Evolutionary conservation across 2,888 invertebrate genomes (phyloP), one percentile per base, ranked within the genome.

Genomic region (Mylabris sibirica): DNA sequence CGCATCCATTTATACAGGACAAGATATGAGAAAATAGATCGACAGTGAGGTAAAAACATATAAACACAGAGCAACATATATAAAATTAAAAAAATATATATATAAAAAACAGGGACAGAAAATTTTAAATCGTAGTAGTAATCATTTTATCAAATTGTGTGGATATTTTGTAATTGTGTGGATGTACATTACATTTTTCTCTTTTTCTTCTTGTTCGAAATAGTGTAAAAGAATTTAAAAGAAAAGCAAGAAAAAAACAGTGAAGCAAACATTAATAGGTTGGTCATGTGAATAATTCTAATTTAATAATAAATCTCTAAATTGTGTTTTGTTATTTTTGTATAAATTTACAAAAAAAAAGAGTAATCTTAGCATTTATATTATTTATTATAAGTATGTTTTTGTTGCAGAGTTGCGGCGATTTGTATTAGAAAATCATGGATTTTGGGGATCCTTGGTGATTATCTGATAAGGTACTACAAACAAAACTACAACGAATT

Each of bases 1-100:
- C 93, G 24, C 98, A 99, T 86, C 93, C 97, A 0, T 98, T 98
- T 85, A 97, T 99, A 81, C 94, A 95, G 86, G 98, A 99, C 83
- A 96, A 94, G 87, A 94, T 95, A 83, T 93, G 80, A 83, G 62
- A 68, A 24, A 4, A 12, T 12, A 24, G 4, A 53, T 12, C 20
- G 49, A 24, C 57, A 77, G 78, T 74, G 79, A 81, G 80, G 80
- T 81, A 81, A 80, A 80, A 71, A 70, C 60, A 74, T 60, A 72
- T 71, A 72, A 72, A 72, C n/a, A 30, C 30, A 30, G 8, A 30
- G 4, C 30, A 30, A 30, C 30, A 30, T 6, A 30, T 30, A 30
- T 30, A 69, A 64, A 66, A 20, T 20, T 20, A 20, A 22, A 53
- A 53, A 53, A 53, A 24, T 8, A 44, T n/a, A 8, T 2, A 38